These are phyloP conservation scores for Mohoua ochrocephala DNA, from an alignment of 2,113 vertebrate genomes.

Conservation along the genomic window DNA sequence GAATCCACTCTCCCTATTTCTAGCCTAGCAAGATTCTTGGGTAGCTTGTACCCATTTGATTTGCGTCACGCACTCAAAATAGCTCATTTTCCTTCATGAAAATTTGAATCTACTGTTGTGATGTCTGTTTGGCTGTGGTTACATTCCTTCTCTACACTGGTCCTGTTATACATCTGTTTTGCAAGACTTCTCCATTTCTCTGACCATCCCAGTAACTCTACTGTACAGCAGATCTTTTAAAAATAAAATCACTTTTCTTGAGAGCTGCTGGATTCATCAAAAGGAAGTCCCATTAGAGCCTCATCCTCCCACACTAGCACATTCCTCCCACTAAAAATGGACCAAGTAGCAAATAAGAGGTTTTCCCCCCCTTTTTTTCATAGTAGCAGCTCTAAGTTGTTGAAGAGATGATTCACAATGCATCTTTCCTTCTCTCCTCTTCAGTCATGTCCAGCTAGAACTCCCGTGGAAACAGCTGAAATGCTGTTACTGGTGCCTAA, in stretches of 20 bases:
- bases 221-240: not conserved
- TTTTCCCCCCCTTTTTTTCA: accelerated
- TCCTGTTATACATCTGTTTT: not conserved
- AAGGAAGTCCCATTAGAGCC: not conserved
- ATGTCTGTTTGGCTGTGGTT: not conserved
- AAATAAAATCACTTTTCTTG: not conserved
- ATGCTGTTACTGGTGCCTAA: not conserved
- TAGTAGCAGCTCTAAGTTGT: not conserved
- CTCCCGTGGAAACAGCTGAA: not conserved
- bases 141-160: not conserved
- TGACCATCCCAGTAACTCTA: not conserved
- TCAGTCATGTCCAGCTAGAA: not conserved
- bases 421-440: not conserved
- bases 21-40: not conserved
- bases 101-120: not conserved
- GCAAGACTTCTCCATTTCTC: not conserved
- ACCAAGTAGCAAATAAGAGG: not conserved
- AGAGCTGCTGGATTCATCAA: not conserved
- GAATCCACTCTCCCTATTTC: not conserved
- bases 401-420: not conserved
- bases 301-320: not conserved
- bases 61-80: not conserved
- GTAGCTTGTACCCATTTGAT: not conserved
- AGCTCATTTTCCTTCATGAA: not conserved
- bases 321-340: not conserved